phyloP scores from a whole-genome alignment of 2,797 vertebrate species.

The Microctenopoma stevenorrisi region DNA sequence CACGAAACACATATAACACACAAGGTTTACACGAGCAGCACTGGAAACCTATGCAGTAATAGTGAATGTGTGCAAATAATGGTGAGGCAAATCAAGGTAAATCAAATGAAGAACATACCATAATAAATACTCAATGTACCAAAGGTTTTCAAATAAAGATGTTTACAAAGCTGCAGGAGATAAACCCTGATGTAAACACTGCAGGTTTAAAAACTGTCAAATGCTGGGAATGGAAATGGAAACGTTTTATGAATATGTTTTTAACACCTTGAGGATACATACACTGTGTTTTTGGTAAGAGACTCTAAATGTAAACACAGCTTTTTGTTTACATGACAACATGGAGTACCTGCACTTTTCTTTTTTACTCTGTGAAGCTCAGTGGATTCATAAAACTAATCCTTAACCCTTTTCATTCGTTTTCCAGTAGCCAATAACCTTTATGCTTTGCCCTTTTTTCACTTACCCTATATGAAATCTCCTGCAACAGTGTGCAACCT shows the following conservation, averaged over 20 bases:
- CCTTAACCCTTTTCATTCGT: not conserved
- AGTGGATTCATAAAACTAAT: not conserved
- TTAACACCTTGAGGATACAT: not conserved
- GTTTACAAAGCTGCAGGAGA: too few species aligned
- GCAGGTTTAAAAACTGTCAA: not conserved
- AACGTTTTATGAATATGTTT: not conserved
- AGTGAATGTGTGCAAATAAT: too few species aligned
- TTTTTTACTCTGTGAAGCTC: not conserved
- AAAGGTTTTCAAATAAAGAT: too few species aligned
- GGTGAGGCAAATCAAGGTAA: too few species aligned
- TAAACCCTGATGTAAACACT: too few species aligned
- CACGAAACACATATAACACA: not conserved
- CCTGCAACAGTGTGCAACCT: not conserved
- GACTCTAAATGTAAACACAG: not conserved
- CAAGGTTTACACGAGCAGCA: too few species aligned
- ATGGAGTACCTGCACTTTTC: slow-evolving; percentile 1
- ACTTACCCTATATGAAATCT: not conserved
- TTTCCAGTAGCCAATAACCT: not conserved
- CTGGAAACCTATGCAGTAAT: too few species aligned
- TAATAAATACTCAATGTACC: too few species aligned
- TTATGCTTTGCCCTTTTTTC: slow-evolving; percentile 3
- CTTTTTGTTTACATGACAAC: not conserved
- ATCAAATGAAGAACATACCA: too few species aligned
- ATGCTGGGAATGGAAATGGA: not conserved
- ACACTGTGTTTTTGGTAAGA: too few species aligned